phyloP scores from a whole-genome alignment of 2,888 invertebrate species.

The Epinotia nisella region DNA sequence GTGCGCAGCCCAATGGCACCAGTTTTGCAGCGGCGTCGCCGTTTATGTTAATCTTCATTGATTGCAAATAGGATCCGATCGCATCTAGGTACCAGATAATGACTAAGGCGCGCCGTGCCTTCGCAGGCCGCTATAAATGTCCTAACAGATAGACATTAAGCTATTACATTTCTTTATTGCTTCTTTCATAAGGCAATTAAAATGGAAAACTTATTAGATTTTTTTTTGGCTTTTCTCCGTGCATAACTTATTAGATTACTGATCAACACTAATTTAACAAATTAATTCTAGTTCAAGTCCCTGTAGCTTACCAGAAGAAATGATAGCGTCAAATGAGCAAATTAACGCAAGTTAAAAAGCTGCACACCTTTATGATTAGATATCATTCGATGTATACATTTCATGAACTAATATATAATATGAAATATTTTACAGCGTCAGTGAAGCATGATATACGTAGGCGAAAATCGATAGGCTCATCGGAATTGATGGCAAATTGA shows the following conservation, averaged over 20 bases:
- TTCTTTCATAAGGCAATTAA: constrained; percentile 15
- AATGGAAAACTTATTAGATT: constrained; percentile 6
- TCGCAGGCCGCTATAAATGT: constrained; percentile 46
- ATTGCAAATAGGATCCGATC: constrained; percentile 78
- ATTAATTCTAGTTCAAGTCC: background rate
- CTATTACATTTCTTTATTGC: constrained; percentile 24
- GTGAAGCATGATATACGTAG: constrained; percentile 21
- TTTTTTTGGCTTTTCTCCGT: no score
- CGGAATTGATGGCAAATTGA: constrained; percentile 38
- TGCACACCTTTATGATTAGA: background rate
- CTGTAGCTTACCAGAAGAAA: background rate
- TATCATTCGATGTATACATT: background rate
- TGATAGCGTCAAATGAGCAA: background rate
- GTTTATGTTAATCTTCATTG: constrained; percentile 78
- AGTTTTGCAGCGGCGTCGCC: constrained; percentile 60
- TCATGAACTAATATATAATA: background rate
- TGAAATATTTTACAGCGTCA: constrained; percentile 8
- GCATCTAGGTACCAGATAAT: constrained; percentile 63
- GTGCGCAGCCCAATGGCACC: constrained; percentile 47
- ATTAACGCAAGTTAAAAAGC: background rate
- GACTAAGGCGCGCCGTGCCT: constrained; percentile 58
- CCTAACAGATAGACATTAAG: constrained; percentile 50
- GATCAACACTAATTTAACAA: no score
- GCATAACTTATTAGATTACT: no score
- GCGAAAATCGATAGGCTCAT: constrained; percentile 36